phyloP scores from a whole-genome alignment of 2,113 vertebrate genomes.

The Candoia aspera region DNA sequence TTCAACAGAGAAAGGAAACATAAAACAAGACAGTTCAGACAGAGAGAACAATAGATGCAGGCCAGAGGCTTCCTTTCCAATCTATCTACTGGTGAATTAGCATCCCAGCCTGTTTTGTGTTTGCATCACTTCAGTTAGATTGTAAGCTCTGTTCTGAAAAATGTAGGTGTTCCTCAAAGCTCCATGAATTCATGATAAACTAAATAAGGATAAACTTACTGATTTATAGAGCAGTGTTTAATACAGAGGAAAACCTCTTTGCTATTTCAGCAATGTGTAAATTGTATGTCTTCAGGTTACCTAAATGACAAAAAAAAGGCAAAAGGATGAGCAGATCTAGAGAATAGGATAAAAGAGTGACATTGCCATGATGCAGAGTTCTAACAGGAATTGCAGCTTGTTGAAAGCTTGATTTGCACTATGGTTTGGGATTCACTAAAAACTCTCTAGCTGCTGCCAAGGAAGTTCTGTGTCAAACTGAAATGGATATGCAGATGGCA shows the following conservation, averaged over 20 bases:
- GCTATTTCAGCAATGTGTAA: neutral
- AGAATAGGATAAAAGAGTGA: slow-evolving; percentile 38
- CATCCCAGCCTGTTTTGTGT: neutral
- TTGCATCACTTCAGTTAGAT: neutral
- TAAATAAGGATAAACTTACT: neutral
- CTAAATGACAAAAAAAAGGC: neutral
- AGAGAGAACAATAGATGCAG: neutral
- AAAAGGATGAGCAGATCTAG: slow-evolving; percentile 37
- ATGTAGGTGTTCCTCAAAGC: neutral
- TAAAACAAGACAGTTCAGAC: neutral
- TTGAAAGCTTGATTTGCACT: neutral
- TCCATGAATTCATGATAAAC: neutral
- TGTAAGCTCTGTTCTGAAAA: neutral
- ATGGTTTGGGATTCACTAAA: slow-evolving; percentile 43
- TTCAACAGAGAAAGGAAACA: neutral
- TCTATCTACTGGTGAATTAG: neutral
- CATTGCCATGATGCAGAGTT: slow-evolving; percentile 52
- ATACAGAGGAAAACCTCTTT: neutral
- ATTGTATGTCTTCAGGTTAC: neutral
- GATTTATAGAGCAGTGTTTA: neutral
- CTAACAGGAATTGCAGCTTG: neutral
- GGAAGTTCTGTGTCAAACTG: slow-evolving; percentile 9
- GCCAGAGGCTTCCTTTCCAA: neutral
- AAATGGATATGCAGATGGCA: neutral
- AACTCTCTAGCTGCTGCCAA: neutral